Evolutionary conservation across 2,888 invertebrate genomes (phyloP), one percentile per base, ranked within the genome.

Genomic region (Oxytorus armatus): DNA sequence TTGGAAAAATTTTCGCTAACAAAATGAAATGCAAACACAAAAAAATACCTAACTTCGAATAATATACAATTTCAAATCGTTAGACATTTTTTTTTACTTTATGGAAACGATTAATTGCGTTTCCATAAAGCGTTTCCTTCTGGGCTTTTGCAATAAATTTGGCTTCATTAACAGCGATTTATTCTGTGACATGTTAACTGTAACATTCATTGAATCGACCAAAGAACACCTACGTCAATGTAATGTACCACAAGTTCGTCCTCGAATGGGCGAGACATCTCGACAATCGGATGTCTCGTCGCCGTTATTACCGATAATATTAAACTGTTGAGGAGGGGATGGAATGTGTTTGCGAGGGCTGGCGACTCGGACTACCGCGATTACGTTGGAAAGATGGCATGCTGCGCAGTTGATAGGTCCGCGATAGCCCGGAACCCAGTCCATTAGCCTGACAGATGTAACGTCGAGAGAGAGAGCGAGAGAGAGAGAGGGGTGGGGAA

Each of bases 381-480:
- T 78, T 75, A 81, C 61, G 53, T 53, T 76, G 70, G 79, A 82
- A 81, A 84, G 83, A 88, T 83, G 88, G 86, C 86, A 87, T 85
- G 84, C 66, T 76, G 79, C 65, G 72, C 77, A 83, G 82, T 86
- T 83, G 88, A 86, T 88, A 87, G 87, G 82, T 83, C 79, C 76
- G 77, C 82, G 82, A 86, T 85, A 86, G 85, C 85, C 83, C 84
- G 88, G 86, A 88, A 88, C 88, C 87, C 82, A 85, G 87, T 88
- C 88, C 87, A 89, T 89, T 89, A 89, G 87, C 84, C 83, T 88
- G 89, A 89, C 89, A 89, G 89, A 89, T 89, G 88, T 88, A 89
- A 88, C 87, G 85, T 85, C 84, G 86, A 87, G 87, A 85, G 85
- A 44, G 57, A 63, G 49, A 47, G 29, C 18, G 70, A 55, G 69